Evolutionary conservation across 2,113 vertebrate species (phyloP), one percentile per base, ranked within the genome.

Genomic region (Rousettus leschenaultii): DNA sequence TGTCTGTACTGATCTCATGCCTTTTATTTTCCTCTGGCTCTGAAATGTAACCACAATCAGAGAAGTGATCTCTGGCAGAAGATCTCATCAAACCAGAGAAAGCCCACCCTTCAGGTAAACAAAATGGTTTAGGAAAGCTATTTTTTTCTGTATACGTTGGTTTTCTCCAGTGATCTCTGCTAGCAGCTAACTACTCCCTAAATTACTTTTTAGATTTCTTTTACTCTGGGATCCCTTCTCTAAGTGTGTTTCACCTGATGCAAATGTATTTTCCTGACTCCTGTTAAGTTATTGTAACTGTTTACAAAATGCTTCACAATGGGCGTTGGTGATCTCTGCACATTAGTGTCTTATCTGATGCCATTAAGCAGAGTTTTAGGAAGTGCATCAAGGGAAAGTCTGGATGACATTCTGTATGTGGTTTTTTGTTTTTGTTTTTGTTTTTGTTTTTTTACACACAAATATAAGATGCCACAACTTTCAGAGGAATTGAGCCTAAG

Each of bases 241-340:
- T 97, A 97, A 98, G 88, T 97, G 96, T 98, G 97, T 94, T 98
- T 98, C 98, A 97, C 96, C 95, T 98, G 95, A 98, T 97, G 93
- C 97, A 98, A 98, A 97, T 97, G 97, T 98, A 96, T 98, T 98
- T 97, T 97, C 89, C 95, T 94, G 95, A 92, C 94, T 97, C 84
- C 55, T 91, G 93, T 95, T 96, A 95, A 95, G 97, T 96, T 97
- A 97, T 91, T 97, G 83, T 92, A 97, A 73, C 97, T 97, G 87
- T 89, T 98, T 92, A 97, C 97, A 97, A 97, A 71, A 79, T 82
- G 35, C 70, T 55, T 73, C 89, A 94, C 53, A 93, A 96, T 95
- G 74, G 57, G 77, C 80, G 91, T 94, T 80, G 80, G 73, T 45
- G 28, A 75, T 89, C 94, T 93, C 28, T 97, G 95, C 95, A 97